Evolutionary conservation across 2,113 vertebrate species (phyloP).

Genomic region (Paramisgurnus dabryanus): DNA sequence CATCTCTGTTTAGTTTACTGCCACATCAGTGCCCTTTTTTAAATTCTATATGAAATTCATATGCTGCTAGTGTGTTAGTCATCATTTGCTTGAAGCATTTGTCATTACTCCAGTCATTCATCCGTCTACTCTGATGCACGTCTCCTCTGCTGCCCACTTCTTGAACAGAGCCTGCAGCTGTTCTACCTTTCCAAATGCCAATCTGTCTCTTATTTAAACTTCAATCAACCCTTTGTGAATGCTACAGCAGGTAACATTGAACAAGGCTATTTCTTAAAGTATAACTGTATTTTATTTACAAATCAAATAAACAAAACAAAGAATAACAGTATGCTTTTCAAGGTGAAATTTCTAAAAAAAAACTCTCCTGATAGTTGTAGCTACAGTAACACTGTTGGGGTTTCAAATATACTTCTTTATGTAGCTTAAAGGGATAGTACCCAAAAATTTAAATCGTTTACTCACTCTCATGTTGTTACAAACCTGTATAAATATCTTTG

Average conservation of each 20-base stretch:
- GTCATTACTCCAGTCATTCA: conserved; percentile 59
- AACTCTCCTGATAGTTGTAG: too few relatives aligned
- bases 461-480: too few relatives aligned
- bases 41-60: conserved; percentile 37
- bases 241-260: background rate
- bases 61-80: conserved; percentile 59
- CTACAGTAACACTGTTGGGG: too few relatives aligned
- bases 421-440: too few relatives aligned
- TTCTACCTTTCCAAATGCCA: conserved; percentile 41
- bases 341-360: too few relatives aligned
- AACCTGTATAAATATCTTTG: too few relatives aligned
- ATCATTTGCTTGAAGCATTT: conserved; percentile 56
- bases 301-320: too few relatives aligned
- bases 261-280: background rate
- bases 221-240: conserved; percentile 14
- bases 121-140: conserved; percentile 46
- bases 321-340: too few relatives aligned
- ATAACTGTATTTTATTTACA: background rate
- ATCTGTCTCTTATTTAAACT: conserved; percentile 5
- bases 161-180: conserved; percentile 35
- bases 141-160: conserved; percentile 20
- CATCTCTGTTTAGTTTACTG: background rate
- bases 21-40: conserved; percentile 51
- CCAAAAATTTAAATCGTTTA: too few relatives aligned
- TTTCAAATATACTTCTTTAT: too few relatives aligned